Evolutionary conservation across 2,888 invertebrate species (phyloP).

Genomic region (Lacanobia oleracea): DNA sequence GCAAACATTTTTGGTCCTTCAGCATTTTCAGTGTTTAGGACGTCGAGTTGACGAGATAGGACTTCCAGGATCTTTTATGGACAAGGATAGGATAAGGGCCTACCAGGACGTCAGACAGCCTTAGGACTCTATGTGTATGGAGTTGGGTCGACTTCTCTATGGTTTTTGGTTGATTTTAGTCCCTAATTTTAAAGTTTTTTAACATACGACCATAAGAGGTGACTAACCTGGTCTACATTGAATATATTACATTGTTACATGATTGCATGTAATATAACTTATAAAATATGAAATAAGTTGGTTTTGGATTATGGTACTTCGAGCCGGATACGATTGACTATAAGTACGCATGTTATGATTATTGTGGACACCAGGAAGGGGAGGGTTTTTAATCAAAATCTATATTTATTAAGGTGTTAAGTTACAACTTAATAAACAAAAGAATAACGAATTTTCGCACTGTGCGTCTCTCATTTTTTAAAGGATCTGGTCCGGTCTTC

Average conservation of each 20-base stretch:
- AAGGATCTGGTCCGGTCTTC: neutral
- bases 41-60: neutral
- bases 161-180: conserved; percentile 22
- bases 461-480: conserved; percentile 19
- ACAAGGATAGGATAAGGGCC: neutral
- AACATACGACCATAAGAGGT: conserved; percentile 28
- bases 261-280: conserved; percentile 39
- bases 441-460: conserved; percentile 17
- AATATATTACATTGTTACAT: conserved; percentile 49
- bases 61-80: neutral
- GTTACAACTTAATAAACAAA: neutral
- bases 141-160: neutral
- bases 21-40: neutral
- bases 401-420: neutral
- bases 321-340: conserved; percentile 23
- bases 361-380: neutral
- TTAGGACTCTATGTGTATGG: neutral
- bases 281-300: conserved; percentile 20
- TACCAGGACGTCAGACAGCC: conserved; percentile 7
- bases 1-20: neutral
- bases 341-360: conserved; percentile 42
- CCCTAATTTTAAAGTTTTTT: conserved; percentile 34
- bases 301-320: conserved; percentile 52
- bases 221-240: conserved; percentile 38
- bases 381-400: neutral